phyloP scores from a whole-genome alignment of 2,888 invertebrate genomes.

The Phrixothrix hirtus region DNA sequence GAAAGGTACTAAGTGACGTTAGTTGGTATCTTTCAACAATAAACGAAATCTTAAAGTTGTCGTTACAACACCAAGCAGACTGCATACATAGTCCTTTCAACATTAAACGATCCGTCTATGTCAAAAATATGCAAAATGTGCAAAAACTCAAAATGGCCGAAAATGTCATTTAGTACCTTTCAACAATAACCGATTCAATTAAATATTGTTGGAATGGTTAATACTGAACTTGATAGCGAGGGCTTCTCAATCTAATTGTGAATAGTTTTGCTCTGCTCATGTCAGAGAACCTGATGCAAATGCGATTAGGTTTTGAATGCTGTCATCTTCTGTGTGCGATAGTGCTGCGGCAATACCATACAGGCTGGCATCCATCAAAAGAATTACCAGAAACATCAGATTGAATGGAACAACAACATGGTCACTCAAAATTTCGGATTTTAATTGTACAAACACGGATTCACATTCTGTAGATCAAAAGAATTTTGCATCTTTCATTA shows the following conservation, averaged over 20 bases:
- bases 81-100: no score
- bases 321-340: constrained; percentile 29
- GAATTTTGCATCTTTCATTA: constrained; percentile 1
- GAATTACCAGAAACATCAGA: constrained; percentile 29
- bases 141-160: no score
- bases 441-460: neutral
- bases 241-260: constrained; percentile 48
- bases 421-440: neutral
- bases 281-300: constrained; percentile 31
- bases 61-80: no score
- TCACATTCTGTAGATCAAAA: neutral
- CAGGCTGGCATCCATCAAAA: constrained; percentile 36
- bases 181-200: no score
- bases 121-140: no score
- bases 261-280: constrained; percentile 19
- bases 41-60: no score
- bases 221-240: constrained; percentile 23
- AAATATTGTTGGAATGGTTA: constrained; percentile 18
- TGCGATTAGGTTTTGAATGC: constrained; percentile 47
- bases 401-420: constrained; percentile 2
- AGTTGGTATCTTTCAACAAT: no score
- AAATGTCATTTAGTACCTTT: no score
- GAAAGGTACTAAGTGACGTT: no score
- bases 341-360: constrained; percentile 48
- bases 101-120: no score